Evolutionary conservation across 2,797 vertebrate genomes (phyloP), one percentile per base, ranked within the genome.

Genomic region (Holocentrus rufus): DNA sequence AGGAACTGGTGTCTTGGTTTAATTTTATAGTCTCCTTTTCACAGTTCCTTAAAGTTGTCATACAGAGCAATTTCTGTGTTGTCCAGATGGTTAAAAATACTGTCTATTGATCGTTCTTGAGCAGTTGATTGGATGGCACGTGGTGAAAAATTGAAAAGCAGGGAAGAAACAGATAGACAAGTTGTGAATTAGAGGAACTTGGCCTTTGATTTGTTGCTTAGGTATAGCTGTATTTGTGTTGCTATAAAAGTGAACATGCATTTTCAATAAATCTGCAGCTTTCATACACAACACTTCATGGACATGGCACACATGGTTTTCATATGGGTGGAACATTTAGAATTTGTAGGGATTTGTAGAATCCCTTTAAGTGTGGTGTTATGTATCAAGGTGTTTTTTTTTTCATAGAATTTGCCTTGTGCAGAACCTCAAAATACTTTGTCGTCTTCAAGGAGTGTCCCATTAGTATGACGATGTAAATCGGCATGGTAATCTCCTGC

Each of bases 1-100:
- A 23, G 49, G 1, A 50, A n/a, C 58, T 55, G 71, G 50, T 69
- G 44, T 59, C 65, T 67, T 68, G 39, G 50, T 60, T 10, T 65
- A 18, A 52, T 31, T 65, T 18, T 54, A 14, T 31, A 23, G 25
- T 59, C 13, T 31, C 14, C 34, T 49, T 44, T 58, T 44, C 14
- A 67, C n/a, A 1, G 34, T 44, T 59, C 20, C 46, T 63, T 36
- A 31, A 20, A 10, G n/a, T 49, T 8, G 18, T 31, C 14, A 14
- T 13, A 15, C 52, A 2, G 1, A 71, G 25, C 4, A 15, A 4
- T 67, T 76, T 67, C 1, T 60, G 23, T 57, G 59, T 34, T 54
- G 30, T 22, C 50, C 72, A 31, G 3, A n/a, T 18, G 17, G 6
- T 11, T 1, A 20, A 36, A 42, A 13, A 36, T 34, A 15, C 17